Percentiles rank a stretch among this genome's conserved stretches.
phyloP scores from a whole-genome alignment of 2,113 vertebrate genomes.

The Dicentrarchus labrax region DNA sequence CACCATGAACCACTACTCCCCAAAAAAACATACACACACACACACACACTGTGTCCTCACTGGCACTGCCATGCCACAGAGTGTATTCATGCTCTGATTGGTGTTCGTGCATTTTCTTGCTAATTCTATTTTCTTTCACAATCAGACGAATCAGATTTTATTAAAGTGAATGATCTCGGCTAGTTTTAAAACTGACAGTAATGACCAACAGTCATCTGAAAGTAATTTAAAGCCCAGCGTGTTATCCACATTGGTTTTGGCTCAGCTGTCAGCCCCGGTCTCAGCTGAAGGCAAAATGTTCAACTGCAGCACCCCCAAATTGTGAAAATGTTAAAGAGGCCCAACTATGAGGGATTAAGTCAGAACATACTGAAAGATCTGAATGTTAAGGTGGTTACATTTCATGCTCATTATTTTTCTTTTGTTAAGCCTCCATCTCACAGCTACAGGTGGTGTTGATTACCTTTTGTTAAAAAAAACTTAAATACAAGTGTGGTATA shows the following conservation, averaged over 20 bases:
- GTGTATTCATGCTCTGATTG: slow-evolving; percentile 18
- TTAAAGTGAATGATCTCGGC: slow-evolving; percentile 33
- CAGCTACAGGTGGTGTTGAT: neutral
- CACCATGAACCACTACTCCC: slow-evolving; percentile 16
- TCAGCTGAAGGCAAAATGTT: slow-evolving; percentile 15
- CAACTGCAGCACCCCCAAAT: neutral
- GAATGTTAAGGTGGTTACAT: too few species aligned
- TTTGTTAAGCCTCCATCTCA: neutral
- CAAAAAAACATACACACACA: slow-evolving; percentile 25
- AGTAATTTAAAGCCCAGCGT: slow-evolving; percentile 40
- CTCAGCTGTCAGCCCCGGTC: slow-evolving; percentile 39
- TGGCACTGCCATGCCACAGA: slow-evolving; percentile 29
- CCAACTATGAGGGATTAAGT: neutral
- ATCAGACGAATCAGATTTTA: slow-evolving; percentile 53
- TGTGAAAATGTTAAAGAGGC: neutral
- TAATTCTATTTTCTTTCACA: slow-evolving; percentile 51
- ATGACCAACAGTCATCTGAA: slow-evolving; percentile 51
- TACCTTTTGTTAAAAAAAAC: neutral
- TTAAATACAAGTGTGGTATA: neutral
- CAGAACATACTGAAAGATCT: neutral
- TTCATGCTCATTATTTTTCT: too few species aligned
- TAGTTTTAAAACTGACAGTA: slow-evolving; percentile 47
- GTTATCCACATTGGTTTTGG: slow-evolving; percentile 33
- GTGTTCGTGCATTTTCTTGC: slow-evolving; percentile 3
- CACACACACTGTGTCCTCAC: slow-evolving; percentile 33